Evolutionary conservation across 1,140 invertebrate species (phyloP), one percentile per base, ranked within the genome.

Genomic region (Ephestia elutella): DNA sequence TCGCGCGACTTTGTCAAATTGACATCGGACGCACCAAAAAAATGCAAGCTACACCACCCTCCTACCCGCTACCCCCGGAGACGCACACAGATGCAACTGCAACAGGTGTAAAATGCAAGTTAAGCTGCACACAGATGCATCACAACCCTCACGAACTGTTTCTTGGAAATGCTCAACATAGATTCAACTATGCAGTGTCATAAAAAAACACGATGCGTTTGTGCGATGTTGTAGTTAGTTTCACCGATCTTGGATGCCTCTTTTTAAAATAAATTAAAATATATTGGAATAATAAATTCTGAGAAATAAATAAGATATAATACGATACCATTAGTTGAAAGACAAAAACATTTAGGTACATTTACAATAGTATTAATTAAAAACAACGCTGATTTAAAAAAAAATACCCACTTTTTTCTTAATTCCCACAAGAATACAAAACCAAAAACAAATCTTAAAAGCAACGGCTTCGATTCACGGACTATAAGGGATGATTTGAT

Each of bases 1-100:
- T 72, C 71, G 69, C 68, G 79, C 80, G 80, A 80, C 79, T 82
- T 85, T 86, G 82, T 84, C 79, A 85, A 85, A 73, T 83, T 82
- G 75, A 79, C 80, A 57, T 58, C 70, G 66, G 66, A n/a, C 66
- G 71, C 69, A 73, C 59, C 59, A 62, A 75, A 78, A 83, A 80
- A 80, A 78, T 71, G 71, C 72, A 79, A 78, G 78, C 73, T 80
- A 75, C 68, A 62, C 68, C 69, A 62, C 56, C 54, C 69, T 62
- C 57, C 54, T 55, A 59, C 68, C 30, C 30, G 3, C 30, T 68
- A 62, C 57, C 56, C 57, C 62, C 15, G 17, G 17, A 48, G 56
- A 61, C 63, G 17, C 65, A 66, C 62, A 62, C 66, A 60, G 30
- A 44, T 15, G n/a, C n/a, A 17, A 10, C 15, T 44, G 15, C 21